Evolutionary conservation across 2,888 invertebrate species (phyloP).

Genomic region (Coleophora flavipennella): DNA sequence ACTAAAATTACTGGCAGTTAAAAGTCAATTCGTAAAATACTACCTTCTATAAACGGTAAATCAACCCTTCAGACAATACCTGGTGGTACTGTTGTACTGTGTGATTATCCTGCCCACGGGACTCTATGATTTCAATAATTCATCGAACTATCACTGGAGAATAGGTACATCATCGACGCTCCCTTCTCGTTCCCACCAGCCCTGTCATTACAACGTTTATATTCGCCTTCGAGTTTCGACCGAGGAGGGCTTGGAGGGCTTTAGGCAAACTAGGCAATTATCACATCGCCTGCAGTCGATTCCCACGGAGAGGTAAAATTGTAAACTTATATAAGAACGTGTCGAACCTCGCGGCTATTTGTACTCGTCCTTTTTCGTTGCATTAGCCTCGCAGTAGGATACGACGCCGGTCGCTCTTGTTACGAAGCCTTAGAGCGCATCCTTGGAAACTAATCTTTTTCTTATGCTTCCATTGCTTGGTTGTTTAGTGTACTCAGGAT

Average conservation of each 20-base stretch:
- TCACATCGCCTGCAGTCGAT: constrained; percentile 54
- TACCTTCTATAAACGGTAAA: neutral
- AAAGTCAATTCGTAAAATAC: neutral
- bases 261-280: constrained; percentile 64
- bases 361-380: constrained; percentile 41
- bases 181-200: constrained; percentile 35
- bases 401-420: constrained; percentile 40
- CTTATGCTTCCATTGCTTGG: constrained; percentile 30
- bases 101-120: constrained; percentile 38
- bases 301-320: constrained; percentile 64
- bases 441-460: constrained; percentile 21
- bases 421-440: constrained; percentile 49
- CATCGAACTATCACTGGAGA: constrained; percentile 28
- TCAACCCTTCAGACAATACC: constrained; percentile 6
- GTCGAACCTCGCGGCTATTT: constrained; percentile 50
- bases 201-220: constrained; percentile 55
- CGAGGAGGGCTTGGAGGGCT: constrained; percentile 50
- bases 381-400: constrained; percentile 37
- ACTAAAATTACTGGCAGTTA: neutral
- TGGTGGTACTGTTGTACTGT: constrained; percentile 20
- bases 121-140: constrained; percentile 45
- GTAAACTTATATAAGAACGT: constrained; percentile 54
- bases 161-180: constrained; percentile 21
- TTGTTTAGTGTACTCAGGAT: constrained; percentile 15
- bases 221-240: constrained; percentile 27